These are phyloP conservation scores for Paramuricea clavata DNA, from an alignment of 92 coral and sea anemone species.

Conservation along the genomic window DNA sequence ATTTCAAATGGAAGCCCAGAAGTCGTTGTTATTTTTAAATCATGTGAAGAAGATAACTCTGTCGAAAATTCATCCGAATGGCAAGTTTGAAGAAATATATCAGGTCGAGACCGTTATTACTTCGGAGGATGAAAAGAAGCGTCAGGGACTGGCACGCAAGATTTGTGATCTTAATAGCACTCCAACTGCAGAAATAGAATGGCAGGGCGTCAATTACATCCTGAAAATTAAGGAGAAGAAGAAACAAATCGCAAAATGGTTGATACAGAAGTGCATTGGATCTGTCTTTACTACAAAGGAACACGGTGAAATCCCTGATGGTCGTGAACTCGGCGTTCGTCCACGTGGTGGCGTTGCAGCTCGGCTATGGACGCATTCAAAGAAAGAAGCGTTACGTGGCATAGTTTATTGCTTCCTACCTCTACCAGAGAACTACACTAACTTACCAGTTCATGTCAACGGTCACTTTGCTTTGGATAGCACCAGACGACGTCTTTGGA, in stretches of 20 bases:
- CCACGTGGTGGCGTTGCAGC: constrained; percentile 95
- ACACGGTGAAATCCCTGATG: neutral
- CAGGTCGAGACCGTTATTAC: constrained; percentile 59
- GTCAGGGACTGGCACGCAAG: constrained; percentile 67
- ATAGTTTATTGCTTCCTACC: constrained; percentile 91
- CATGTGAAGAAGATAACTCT: constrained; percentile 75
- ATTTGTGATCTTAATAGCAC: constrained; percentile 40
- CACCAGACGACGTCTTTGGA: constrained; percentile 61
- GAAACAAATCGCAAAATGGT: constrained; percentile 76
- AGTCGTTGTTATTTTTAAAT: constrained; percentile 78
- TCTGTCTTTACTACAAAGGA: neutral
- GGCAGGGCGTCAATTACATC: constrained; percentile 67
- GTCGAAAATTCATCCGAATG: constrained; percentile 60
- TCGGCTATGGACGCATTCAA: neutral
- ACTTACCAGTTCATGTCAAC: constrained; percentile 84
- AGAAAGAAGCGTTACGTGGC: neutral
- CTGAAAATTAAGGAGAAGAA: constrained; percentile 64
- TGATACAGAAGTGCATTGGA: constrained; percentile 78
- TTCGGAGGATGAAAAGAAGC: constrained; percentile 56
- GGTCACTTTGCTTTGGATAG: constrained; percentile 89
- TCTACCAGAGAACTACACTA: constrained; percentile 70
- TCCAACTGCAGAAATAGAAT: constrained; percentile 49
- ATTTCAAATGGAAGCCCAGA: constrained; percentile 71
- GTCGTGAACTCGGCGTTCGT: constrained; percentile 75
- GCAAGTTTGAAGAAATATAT: constrained; percentile 36